Evolutionary conservation across 2,113 vertebrate species (phyloP), one percentile per base, ranked within the genome.

Genomic region (Stigmatopora nigra): DNA sequence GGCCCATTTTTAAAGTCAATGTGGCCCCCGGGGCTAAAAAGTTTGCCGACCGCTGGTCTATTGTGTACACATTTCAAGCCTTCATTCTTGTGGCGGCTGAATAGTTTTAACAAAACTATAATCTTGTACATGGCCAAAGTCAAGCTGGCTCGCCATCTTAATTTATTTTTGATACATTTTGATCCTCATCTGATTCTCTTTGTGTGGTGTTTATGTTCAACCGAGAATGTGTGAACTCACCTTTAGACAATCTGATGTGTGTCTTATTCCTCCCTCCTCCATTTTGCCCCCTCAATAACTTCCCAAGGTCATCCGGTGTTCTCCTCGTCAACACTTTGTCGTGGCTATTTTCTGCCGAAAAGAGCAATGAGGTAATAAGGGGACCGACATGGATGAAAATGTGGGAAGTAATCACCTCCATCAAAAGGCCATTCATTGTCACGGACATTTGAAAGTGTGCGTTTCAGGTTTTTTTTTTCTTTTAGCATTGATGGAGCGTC

Each of bases 401-500:
- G 51, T 22, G 63, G 66, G 61, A 52, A 57, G 68, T 80, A 80
- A 82, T 80, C 81, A 75, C 51, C 56, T 63, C 78, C 73, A 80
- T 85, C 81, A 85, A 80, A 74, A 45, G 72, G 55, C 52, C 64
- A 76, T 78, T 78, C 71, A 80, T 85, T 77, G 58, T 58, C 48
- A 68, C 73, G 65, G 78, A 70, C 67, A 58, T 84, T 82, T 78
- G 69, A 62, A 76, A 5, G 13, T 20, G 64, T 25, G 53, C 19
- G 47, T 60, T 17, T 64, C 6, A 22, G 38, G 47, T n/a, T 31
- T 31, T 48, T 1, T 65, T 22, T 31, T 31, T 48, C 0, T 65
- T 22, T 65, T 19, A 47, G 14, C 77, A 78, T 76, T 85, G 83
- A 84, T 88, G 78, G 71, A 85, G 82, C 71, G 67, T 78, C 71